Conservation (phyloP, 2,888 invertebrate genomes). For the Caenorhabditis virilis region DNA sequence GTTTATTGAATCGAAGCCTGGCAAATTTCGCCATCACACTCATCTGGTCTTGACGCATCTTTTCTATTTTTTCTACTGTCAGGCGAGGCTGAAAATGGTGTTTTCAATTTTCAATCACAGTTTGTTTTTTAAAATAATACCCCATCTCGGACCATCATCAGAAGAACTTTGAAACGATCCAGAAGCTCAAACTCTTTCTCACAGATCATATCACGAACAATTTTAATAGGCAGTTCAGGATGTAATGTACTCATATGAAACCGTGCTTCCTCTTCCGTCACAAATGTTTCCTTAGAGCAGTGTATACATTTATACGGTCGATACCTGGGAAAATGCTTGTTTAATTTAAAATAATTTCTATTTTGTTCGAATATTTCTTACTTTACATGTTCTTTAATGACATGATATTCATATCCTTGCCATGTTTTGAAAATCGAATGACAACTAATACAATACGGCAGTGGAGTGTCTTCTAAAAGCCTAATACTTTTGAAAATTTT, state of each 20-base stretch:
- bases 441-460: constrained; percentile 38
- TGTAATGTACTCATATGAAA: constrained; percentile 36
- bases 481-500: background rate
- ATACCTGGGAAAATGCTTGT: constrained; percentile 32
- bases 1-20: constrained; percentile 16
- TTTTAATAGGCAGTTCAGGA: constrained; percentile 6
- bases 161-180: constrained; percentile 12
- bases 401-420: constrained; percentile 46
- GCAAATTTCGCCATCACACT: constrained; percentile 3
- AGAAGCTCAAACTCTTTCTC: constrained; percentile 6
- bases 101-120: background rate
- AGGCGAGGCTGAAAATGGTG: constrained; percentile 16
- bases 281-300: constrained; percentile 42
- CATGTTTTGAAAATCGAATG: constrained; percentile 40
- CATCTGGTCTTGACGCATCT: constrained; percentile 15
- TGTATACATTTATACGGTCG: constrained; percentile 40
- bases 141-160: constrained; percentile 31
- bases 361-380: constrained; percentile 8
- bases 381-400: constrained; percentile 40
- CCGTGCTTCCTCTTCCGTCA: constrained; percentile 42
- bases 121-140: constrained; percentile 9
- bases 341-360: too few species aligned
- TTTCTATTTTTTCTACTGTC: constrained; percentile 2
- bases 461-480: constrained; percentile 13
- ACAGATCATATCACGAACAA: constrained; percentile 11